These are phyloP conservation scores for Podabrus alpinus DNA, from an alignment of 2,888 invertebrate genomes.

Conservation along the genomic window DNA sequence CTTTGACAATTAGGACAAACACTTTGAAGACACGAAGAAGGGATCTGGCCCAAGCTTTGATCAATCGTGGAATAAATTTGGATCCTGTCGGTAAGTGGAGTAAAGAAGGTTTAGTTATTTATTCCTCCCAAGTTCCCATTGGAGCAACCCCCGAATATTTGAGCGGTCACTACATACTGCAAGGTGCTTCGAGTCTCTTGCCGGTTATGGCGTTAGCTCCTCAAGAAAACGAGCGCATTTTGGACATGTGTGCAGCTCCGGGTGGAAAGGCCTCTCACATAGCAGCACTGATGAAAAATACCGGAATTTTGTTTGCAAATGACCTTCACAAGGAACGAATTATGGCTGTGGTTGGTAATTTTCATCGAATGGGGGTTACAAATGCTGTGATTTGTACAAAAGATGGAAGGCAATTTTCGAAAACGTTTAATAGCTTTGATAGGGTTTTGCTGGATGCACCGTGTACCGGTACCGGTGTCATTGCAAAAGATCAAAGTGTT, in stretches of 20 bases:
- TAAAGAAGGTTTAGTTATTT: conserved; percentile 95
- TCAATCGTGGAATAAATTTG: conserved; percentile 95
- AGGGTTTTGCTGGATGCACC: conserved; percentile 96
- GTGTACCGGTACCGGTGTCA: conserved; percentile 97
- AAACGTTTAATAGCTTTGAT: conserved; percentile 87
- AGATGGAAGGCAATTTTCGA: conserved; percentile 86
- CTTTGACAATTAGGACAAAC: conserved; percentile 94
- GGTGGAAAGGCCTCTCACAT: conserved; percentile 99
- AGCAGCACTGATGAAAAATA: conserved; percentile 97
- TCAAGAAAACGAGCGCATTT: conserved; percentile 89
- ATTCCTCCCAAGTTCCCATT: conserved; percentile 93
- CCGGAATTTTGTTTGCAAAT: conserved; percentile 94
- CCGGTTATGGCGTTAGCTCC: conserved; percentile 98
- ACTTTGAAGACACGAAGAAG: conserved; percentile 89
- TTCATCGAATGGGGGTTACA: conserved; percentile 93
- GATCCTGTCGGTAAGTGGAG: conserved; percentile 99
- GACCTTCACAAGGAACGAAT: conserved; percentile 89
- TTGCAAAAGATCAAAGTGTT: conserved; percentile 95
- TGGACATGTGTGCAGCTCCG: conserved; percentile 98
- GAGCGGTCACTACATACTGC: conserved; percentile 96
- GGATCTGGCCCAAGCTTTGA: conserved; percentile 92
- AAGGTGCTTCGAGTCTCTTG: conserved; percentile 94
- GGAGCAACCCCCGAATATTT: conserved; percentile 99
- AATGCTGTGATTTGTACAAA: conserved; percentile 89
- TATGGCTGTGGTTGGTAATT: conserved; percentile 93